Evolutionary conservation across 2,797 vertebrate species (phyloP).

Genomic region (Acanthis flammea): DNA sequence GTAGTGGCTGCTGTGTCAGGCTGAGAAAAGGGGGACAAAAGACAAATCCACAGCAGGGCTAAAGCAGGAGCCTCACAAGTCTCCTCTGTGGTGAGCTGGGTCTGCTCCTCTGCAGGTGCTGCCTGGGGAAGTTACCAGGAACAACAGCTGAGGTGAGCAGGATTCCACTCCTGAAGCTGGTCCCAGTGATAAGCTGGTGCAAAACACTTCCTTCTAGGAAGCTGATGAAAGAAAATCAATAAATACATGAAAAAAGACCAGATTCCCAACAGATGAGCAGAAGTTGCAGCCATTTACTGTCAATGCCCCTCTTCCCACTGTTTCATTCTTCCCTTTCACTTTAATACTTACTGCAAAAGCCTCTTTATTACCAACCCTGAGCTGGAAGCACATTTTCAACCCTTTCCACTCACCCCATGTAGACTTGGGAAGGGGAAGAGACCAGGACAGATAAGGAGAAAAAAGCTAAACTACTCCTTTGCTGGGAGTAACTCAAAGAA

Average conservation of each 20-base stretch:
- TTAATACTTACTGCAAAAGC: background rate
- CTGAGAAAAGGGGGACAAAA: background rate
- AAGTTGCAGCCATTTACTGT: background rate
- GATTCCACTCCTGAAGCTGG: background rate
- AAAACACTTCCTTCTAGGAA: background rate
- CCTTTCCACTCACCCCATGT: background rate
- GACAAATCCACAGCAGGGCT: background rate
- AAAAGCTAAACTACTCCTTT: background rate
- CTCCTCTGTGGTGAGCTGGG: background rate
- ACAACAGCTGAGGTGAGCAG: background rate
- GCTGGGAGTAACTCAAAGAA: background rate
- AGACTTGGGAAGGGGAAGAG: background rate
- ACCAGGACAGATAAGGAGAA: background rate
- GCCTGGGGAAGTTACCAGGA: background rate
- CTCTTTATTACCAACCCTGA: background rate
- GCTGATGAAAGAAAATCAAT: background rate
- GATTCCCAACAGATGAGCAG: background rate
- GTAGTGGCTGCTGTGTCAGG: rapidly evolving
- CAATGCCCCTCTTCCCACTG: background rate
- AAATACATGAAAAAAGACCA: background rate
- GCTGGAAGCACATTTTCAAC: background rate
- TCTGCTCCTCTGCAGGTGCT: background rate
- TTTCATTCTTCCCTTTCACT: background rate
- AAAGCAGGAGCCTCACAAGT: background rate
- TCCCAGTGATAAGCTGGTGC: background rate